A percentile compares a stretch with the other conserved stretches of the same genome.
Evolutionary conservation across 2,888 invertebrate species (phyloP).

Genomic region (Tholera decimalis): DNA sequence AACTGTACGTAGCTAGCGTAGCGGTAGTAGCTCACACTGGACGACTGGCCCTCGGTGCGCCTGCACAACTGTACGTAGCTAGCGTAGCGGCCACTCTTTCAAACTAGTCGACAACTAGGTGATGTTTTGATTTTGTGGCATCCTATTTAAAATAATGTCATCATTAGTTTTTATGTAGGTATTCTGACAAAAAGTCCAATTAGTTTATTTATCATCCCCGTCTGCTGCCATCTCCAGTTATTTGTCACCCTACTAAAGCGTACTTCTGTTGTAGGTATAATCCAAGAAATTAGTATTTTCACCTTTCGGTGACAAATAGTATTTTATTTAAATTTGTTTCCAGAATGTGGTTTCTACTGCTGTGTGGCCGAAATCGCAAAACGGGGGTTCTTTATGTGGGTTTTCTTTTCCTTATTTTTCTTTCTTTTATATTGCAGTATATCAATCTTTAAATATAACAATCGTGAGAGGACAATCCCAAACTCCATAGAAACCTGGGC

Average conservation of each 20-base stretch:
- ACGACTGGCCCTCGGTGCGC: conserved; percentile 10
- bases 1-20: conserved; percentile 9
- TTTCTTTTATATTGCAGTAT: neutral
- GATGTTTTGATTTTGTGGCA: no score
- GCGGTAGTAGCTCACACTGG: neutral
- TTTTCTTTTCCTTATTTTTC: conserved; percentile 29
- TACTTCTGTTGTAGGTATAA: neutral
- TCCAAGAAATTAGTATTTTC: neutral
- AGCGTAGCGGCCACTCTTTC: conserved; percentile 40
- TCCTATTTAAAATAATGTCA: neutral
- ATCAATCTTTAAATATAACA: no score
- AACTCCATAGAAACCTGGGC: no score
- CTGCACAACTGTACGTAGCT: conserved; percentile 18
- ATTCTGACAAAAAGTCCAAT: neutral
- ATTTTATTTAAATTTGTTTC: conserved; percentile 52
- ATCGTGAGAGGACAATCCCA: no score
- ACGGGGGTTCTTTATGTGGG: conserved; percentile 70
- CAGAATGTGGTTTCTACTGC: conserved; percentile 70
- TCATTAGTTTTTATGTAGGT: neutral
- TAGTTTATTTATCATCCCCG: neutral
- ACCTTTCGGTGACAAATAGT: neutral
- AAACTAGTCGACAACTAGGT: no score
- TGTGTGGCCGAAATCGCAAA: conserved; percentile 72
- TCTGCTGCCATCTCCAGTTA: neutral
- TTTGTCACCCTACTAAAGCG: neutral